Conservation (phyloP, 2,113 vertebrate species). For the Callipepla californica region DNA sequence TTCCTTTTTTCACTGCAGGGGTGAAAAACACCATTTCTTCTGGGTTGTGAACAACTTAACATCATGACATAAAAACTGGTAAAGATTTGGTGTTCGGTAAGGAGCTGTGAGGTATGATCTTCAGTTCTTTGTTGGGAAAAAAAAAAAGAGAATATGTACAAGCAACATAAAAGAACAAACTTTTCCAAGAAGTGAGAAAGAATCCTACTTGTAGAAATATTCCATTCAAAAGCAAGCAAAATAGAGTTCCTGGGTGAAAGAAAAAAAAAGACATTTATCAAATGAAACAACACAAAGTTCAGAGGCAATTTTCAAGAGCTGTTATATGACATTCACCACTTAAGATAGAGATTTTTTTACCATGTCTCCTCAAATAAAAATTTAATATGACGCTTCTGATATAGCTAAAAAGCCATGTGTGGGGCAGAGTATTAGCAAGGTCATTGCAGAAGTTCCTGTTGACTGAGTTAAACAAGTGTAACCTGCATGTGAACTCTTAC, state of each 20-base stretch:
- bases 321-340: background rate
- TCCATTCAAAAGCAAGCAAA: background rate
- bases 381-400: background rate
- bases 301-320: background rate
- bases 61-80: background rate
- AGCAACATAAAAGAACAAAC: background rate
- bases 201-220: background rate
- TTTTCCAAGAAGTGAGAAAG: background rate
- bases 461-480: background rate
- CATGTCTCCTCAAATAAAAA: background rate
- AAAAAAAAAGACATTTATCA: background rate
- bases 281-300: background rate
- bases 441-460: background rate
- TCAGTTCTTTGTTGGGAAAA: background rate
- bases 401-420: background rate
- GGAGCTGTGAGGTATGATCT: background rate
- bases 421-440: background rate
- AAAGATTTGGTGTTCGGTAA: background rate
- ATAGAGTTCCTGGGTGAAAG: rapidly evolving
- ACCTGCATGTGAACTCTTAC: slow-evolving; percentile 10
- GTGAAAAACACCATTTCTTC: background rate
- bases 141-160: background rate
- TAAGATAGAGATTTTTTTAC: background rate
- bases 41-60: background rate
- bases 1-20: background rate